Evolutionary conservation across 2,113 vertebrate genomes (phyloP).

Genomic region (Corythaeola cristata): DNA sequence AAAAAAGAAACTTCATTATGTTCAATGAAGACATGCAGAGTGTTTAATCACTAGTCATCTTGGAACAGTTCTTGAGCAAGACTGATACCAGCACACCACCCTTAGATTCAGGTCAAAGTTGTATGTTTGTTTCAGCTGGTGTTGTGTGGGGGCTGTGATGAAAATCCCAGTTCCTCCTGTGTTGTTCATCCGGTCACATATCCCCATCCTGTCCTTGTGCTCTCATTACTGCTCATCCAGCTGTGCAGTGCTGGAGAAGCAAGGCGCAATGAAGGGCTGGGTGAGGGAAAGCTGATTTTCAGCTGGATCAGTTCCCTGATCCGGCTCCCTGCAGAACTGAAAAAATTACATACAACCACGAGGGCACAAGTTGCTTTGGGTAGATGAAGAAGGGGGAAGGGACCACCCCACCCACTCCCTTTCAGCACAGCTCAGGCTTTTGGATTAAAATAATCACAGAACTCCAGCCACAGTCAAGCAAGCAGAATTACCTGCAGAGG

Average conservation of each 20-base stretch:
- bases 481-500: slow-evolving; percentile 51
- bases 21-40: neutral
- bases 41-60: neutral
- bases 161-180: neutral
- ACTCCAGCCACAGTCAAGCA: neutral
- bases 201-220: neutral
- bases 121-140: neutral
- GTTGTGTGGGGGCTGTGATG: neutral
- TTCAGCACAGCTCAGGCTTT: neutral
- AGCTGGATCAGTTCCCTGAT: neutral
- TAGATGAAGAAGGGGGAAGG: neutral
- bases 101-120: neutral
- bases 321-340: fast-evolving
- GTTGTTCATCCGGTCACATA: neutral
- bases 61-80: neutral
- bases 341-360: neutral
- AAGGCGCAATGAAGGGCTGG: neutral
- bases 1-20: neutral
- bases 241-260: neutral
- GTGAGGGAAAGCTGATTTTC: neutral
- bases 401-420: neutral
- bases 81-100: neutral
- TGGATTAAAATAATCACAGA: neutral
- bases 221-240: neutral
- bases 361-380: neutral